A percentile compares a stretch with the other conserved stretches of the same genome.
phyloP scores from a whole-genome alignment of 2,113 vertebrate genomes.

The Chlamydotis undulata region DNA sequence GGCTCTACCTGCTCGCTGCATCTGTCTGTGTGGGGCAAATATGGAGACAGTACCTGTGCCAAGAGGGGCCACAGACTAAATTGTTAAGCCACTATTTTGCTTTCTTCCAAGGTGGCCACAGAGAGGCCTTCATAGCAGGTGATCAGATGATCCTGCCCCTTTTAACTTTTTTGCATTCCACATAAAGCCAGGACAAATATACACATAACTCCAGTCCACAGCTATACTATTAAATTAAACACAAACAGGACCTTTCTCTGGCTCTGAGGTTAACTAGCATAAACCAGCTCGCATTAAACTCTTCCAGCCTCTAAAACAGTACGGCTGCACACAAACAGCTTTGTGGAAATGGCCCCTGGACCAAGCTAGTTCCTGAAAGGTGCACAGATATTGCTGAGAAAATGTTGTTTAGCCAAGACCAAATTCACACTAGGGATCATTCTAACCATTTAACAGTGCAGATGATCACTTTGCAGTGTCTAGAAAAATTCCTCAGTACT shows the following conservation, averaged over 20 bases:
- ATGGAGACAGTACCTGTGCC: neutral
- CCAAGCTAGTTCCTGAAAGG: neutral
- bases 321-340: neutral
- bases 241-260: neutral
- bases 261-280: neutral
- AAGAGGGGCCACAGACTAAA: neutral
- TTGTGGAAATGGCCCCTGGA: neutral
- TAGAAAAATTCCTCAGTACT: neutral
- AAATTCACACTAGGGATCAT: neutral
- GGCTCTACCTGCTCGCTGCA: neutral
- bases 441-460: neutral
- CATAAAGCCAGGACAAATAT: neutral
- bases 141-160: neutral
- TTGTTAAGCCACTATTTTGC: neutral
- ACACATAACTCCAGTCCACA: neutral
- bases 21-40: neutral
- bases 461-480: neutral
- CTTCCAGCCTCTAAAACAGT: neutral
- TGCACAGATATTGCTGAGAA: neutral
- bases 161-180: neutral
- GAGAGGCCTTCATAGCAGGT: neutral
- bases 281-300: neutral
- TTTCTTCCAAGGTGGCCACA: neutral
- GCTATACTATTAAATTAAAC: neutral
- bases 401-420: neutral